Conservation (phyloP, 23 tunicate species). For the Halocynthia roretzi region DNA sequence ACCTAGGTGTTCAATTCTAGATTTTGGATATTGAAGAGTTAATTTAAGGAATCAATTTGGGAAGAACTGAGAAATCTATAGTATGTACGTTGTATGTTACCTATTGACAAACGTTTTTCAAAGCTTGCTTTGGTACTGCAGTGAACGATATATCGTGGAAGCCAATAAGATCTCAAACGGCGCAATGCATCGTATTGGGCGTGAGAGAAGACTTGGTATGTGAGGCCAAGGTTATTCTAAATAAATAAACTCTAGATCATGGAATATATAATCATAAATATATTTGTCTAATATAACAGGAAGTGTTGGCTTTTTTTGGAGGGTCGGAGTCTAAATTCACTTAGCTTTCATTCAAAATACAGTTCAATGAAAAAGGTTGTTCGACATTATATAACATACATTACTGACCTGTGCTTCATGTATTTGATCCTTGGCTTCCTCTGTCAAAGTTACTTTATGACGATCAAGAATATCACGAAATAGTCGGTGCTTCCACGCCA, state of each 20-base stretch:
- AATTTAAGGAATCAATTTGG: too few species aligned
- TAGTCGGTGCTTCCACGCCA: conserved; percentile 56
- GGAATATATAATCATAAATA: too few species aligned
- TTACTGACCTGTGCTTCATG: conserved; percentile 56
- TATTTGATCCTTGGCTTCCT: conserved; percentile 75
- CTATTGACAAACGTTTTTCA: conserved; percentile 47
- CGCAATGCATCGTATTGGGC: conserved; percentile 88
- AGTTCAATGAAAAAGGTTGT: too few species aligned
- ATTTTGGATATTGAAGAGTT: too few species aligned
- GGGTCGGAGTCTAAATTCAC: too few species aligned
- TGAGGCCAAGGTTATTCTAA: conserved; percentile 54
- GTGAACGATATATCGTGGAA: conserved; percentile 76
- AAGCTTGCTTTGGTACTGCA: conserved; percentile 38
- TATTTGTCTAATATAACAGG: too few species aligned
- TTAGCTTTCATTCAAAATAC: too few species aligned
- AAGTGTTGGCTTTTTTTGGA: too few species aligned
- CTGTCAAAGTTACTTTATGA: conserved; percentile 64
- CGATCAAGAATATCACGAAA: conserved; percentile 81
- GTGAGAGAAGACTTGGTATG: conserved; percentile 64
- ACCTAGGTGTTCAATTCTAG: too few species aligned
- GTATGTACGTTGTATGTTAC: conserved; percentile 7
- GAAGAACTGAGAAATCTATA: too few species aligned
- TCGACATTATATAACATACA: too few species aligned
- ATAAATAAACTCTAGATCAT: too few species aligned
- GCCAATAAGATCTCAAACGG: conserved; percentile 86